Evolutionary conservation across 2,797 vertebrate species (phyloP).

Genomic region (Gephyroberyx darwinii): DNA sequence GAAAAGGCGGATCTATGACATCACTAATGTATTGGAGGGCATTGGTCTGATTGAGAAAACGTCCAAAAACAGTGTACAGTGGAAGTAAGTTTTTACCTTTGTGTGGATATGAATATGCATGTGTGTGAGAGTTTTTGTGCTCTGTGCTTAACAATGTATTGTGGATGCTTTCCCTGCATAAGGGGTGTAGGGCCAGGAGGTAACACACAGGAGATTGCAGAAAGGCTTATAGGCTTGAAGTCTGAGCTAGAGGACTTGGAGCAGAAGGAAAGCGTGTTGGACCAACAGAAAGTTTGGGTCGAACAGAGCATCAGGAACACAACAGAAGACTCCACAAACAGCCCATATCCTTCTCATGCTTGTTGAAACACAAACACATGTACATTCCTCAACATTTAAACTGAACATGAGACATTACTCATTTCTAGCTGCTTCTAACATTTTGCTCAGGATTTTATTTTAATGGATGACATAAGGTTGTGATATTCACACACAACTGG

Average conservation of each 20-base stretch:
- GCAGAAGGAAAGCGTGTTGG: constrained; percentile 86
- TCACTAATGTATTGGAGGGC: constrained; percentile 96
- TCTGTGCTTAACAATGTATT: constrained; percentile 17
- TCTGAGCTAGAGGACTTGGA: constrained; percentile 91
- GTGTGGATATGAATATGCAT: not conserved
- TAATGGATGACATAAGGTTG: no score
- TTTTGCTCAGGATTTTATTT: no score
- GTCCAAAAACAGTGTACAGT: constrained; percentile 93
- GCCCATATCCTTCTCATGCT: constrained; percentile 89
- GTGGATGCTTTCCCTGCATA: constrained; percentile 4
- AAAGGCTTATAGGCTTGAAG: constrained; percentile 87
- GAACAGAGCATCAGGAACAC: constrained; percentile 94
- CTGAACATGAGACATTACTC: no score
- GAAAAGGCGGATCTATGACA: constrained; percentile 96
- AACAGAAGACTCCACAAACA: constrained; percentile 90
- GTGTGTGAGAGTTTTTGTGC: not conserved
- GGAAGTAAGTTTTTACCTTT: constrained; percentile 86
- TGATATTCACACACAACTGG: no score
- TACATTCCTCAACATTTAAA: no score
- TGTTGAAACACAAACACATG: not conserved
- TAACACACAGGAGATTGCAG: constrained; percentile 81
- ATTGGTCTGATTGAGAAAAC: constrained; percentile 93
- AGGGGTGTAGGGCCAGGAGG: constrained; percentile 88
- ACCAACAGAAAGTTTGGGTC: constrained; percentile 91
- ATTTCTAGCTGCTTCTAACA: no score